These are phyloP conservation scores for Megaceryle maxima DNA, from an alignment of 2,113 vertebrate species.

Conservation along the genomic window DNA sequence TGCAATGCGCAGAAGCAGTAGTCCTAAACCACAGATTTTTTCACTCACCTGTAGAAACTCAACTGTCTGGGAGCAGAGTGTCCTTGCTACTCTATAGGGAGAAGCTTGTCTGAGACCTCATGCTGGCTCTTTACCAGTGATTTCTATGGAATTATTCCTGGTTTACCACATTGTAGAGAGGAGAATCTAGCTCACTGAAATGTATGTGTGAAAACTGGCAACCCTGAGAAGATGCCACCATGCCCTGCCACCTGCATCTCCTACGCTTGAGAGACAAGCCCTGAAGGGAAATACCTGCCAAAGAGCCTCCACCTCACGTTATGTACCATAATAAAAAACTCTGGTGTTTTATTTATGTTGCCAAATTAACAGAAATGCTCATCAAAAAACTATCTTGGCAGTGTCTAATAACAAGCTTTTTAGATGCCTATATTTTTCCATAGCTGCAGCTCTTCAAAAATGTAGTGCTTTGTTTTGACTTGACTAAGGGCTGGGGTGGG, in stretches of 20 bases:
- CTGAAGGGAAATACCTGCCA: background rate
- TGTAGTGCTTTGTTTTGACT: constrained; percentile 61
- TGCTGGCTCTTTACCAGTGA: background rate
- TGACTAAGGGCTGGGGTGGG: constrained; percentile 42
- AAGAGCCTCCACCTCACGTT: background rate
- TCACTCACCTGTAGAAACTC: background rate
- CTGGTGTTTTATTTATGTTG: background rate
- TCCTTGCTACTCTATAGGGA: background rate
- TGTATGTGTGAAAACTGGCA: background rate
- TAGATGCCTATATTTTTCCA: constrained; percentile 11
- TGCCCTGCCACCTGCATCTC: background rate
- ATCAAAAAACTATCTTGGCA: constrained; percentile 12
- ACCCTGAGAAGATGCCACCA: background rate
- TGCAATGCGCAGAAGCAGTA: background rate
- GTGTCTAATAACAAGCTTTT: constrained; percentile 21
- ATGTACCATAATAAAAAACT: background rate
- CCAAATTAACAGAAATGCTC: constrained; percentile 20
- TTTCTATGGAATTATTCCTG: background rate
- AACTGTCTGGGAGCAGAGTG: background rate
- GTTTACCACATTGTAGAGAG: background rate
- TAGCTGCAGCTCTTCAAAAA: constrained; percentile 26
- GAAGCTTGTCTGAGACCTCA: background rate
- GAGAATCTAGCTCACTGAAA: background rate
- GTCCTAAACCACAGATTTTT: background rate
- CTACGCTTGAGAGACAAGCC: background rate